A percentile compares a stretch with the other conserved stretches of the same genome.
These are phyloP conservation scores for Trissoscelio sp. DNA, from an alignment of 2,888 invertebrate genomes.

Conservation along the genomic window DNA sequence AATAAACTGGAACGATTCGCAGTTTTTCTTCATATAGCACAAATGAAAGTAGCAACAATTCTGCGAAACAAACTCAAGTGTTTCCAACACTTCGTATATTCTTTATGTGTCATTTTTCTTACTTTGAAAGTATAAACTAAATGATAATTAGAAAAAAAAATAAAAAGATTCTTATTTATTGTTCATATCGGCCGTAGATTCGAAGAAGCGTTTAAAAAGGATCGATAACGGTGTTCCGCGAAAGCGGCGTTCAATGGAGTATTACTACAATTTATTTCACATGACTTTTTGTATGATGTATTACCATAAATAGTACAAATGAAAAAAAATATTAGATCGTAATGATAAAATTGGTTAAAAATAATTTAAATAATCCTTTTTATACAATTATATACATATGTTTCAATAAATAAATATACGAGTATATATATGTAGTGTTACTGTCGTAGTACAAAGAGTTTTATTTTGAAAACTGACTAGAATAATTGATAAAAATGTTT, in stretches of 20 bases:
- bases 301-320: conserved; percentile 32
- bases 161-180: conserved; percentile 56
- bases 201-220: conserved; percentile 60
- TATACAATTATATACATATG: too few species aligned
- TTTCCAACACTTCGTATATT: conserved; percentile 28
- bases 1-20: conserved; percentile 23
- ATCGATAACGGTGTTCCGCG: conserved; percentile 59
- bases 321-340: not conserved
- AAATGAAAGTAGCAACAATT: conserved; percentile 23
- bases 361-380: too few species aligned
- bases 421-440: too few species aligned
- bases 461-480: too few species aligned
- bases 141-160: conserved; percentile 31
- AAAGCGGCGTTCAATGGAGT: conserved; percentile 42
- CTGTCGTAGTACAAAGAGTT: too few species aligned
- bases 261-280: conserved; percentile 51
- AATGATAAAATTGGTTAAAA: not conserved
- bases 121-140: conserved; percentile 23
- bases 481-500: too few species aligned
- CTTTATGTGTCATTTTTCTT: conserved; percentile 38
- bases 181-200: conserved; percentile 63
- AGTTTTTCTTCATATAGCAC: conserved; percentile 19
- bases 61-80: conserved; percentile 1
- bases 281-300: conserved; percentile 33
- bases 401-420: too few species aligned